Evolutionary conservation across 2,113 vertebrate genomes (phyloP), one percentile per base, ranked within the genome.

Genomic region (Opisthocomus hoazin): DNA sequence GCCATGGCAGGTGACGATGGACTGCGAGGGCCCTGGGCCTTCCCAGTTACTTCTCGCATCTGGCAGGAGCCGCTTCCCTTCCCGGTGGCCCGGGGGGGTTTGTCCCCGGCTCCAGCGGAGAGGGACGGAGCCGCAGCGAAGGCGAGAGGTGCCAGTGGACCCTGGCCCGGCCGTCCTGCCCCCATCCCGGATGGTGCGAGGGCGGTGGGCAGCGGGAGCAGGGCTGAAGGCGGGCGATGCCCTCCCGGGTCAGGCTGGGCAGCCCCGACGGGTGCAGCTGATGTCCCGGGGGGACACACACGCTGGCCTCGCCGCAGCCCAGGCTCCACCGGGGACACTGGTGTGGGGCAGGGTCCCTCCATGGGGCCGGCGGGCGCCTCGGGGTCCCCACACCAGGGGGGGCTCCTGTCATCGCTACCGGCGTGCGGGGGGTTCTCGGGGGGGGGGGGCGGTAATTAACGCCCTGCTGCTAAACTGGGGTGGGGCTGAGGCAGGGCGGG

Each of bases 401-500:
- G 50, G 76, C 54, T 41, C 39, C 24, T 56, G 63, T 22, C 11
- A 26, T 20, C 29, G 45, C 71, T 50, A 39, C 26, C 34, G 10
- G 13, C 2, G 60, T 19, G 2, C 3, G 26, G 32, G 11, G n/a
- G 8, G 3, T 2, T 48, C 14, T n/a, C 19, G 0, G 19, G 27
- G 32, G 4, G 6, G 6, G 11, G 5, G 32, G 5, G 6, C 17
- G 11, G 5, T 27, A 18, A 18, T 56, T 34, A 45, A 71, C 45
- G 4, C 51, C 11, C 46, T 7, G 24, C 29, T 5, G 69, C 43
- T 20, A 6, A 29, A 8, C 2, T 0, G 37, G 36, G 11, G 27
- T 4, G 11, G 23, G 30, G n/a, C n/a, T n/a, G n/a, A n/a, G 13
- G 60, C 27, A 20, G 66, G 24, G 48, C 19, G 15, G 48, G 21